Conservation (phyloP, 2,888 invertebrate species). For the Sminthurides aquaticus region DNA sequence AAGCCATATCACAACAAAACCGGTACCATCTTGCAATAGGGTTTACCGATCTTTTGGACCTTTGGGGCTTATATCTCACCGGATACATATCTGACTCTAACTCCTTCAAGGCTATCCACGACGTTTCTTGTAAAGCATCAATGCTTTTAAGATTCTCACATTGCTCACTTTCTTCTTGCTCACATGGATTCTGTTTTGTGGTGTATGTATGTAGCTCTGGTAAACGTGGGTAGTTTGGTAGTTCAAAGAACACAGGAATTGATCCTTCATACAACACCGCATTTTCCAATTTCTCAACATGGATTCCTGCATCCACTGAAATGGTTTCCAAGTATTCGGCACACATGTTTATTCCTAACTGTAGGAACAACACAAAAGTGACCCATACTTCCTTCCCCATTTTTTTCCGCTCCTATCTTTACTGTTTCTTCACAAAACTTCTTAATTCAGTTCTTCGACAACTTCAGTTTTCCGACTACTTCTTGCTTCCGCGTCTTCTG, state of each 20-base stretch:
- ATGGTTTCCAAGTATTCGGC: neutral
- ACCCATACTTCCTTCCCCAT: neutral
- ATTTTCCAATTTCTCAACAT: neutral
- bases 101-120: neutral
- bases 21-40: neutral
- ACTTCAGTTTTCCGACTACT: neutral
- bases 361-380: no score
- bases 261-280: neutral
- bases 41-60: neutral
- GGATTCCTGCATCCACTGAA: neutral
- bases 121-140: neutral
- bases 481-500: neutral
- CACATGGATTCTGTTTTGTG: neutral
- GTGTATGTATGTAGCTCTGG: neutral
- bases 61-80: neutral
- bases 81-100: neutral
- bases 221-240: neutral
- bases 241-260: neutral
- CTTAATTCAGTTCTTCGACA: neutral
- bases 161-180: neutral
- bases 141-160: neutral
- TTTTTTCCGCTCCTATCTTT: neutral
- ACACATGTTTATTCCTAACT: neutral
- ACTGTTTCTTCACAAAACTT: neutral
- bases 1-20: conserved; percentile 1